phyloP scores from a whole-genome alignment of 2,888 invertebrate genomes.

The Antheraea assamensis region DNA sequence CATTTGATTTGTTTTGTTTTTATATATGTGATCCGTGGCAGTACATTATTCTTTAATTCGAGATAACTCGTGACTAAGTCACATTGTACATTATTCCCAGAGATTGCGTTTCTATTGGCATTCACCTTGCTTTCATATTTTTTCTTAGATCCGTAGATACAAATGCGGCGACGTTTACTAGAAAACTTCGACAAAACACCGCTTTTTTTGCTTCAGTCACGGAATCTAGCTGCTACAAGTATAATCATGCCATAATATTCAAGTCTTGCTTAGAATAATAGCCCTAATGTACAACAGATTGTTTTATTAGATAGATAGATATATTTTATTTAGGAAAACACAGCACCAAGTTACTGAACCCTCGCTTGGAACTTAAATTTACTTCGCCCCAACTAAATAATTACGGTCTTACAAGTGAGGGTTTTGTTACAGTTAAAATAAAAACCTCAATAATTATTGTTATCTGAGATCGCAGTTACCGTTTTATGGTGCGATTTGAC shows the following conservation, averaged over 20 bases:
- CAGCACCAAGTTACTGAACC: neutral
- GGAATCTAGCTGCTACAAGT: neutral
- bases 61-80: neutral
- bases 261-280: neutral
- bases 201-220: neutral
- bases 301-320: too few species aligned
- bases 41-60: too few species aligned
- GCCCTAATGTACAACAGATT: neutral
- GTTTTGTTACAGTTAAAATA: neutral
- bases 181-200: neutral
- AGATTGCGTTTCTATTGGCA: neutral
- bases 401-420: neutral
- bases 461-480: too few species aligned
- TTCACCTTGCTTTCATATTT: neutral
- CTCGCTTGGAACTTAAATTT: neutral
- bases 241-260: neutral
- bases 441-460: too few species aligned
- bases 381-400: neutral
- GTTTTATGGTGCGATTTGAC: too few species aligned
- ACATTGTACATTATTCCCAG: neutral
- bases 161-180: neutral
- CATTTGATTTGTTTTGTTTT: too few species aligned
- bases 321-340: neutral
- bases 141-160: constrained; percentile 3
- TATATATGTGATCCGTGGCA: too few species aligned